Evolutionary conservation across 2,113 vertebrate species (phyloP).

Genomic region (Bolborhynchus lineola): DNA sequence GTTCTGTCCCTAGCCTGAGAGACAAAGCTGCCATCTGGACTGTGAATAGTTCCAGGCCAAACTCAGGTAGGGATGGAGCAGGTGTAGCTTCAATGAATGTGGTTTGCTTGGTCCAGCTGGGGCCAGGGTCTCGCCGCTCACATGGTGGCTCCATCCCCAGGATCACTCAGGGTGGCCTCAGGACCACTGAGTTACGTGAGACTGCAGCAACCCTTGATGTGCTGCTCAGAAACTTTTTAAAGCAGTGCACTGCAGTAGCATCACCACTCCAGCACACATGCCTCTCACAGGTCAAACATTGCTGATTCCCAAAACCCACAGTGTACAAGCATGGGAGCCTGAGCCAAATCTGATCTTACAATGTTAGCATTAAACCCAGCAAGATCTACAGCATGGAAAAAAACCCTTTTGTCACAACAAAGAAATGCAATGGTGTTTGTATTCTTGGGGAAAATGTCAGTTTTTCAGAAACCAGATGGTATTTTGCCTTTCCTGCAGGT

Average conservation of each 20-base stretch:
- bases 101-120: background rate
- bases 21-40: background rate
- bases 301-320: background rate
- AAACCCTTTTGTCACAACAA: background rate
- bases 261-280: accelerated
- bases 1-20: background rate
- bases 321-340: background rate
- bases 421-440: background rate
- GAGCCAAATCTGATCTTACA: background rate
- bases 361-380: background rate
- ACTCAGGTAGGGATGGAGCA: background rate
- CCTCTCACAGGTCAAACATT: background rate
- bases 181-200: background rate
- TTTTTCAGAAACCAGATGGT: background rate
- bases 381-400: background rate
- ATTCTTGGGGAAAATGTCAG: background rate
- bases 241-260: accelerated
- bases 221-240: background rate
- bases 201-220: background rate
- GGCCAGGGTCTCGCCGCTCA: background rate
- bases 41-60: background rate
- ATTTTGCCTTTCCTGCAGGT: background rate
- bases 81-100: background rate
- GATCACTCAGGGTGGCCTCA: background rate
- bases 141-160: background rate